Evolutionary conservation across 2,888 invertebrate genomes (phyloP).

Genomic region (Cybosia mesomella): DNA sequence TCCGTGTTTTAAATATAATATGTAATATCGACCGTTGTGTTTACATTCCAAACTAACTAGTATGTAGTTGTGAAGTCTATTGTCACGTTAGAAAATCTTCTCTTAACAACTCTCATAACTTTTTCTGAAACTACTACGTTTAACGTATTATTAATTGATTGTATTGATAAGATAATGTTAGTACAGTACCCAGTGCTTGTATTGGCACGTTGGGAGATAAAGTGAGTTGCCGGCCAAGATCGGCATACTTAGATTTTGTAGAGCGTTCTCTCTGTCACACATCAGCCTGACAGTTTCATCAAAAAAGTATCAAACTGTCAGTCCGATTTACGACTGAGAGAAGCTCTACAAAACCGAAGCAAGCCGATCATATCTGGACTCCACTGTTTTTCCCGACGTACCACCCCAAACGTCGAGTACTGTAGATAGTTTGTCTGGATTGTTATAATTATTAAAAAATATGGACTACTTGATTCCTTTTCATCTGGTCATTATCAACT

Average conservation of each 20-base stretch:
- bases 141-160: constrained; percentile 39
- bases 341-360: too few relatives aligned
- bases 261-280: too few relatives aligned
- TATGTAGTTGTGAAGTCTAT: constrained; percentile 32
- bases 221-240: too few relatives aligned
- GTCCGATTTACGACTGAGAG: too few relatives aligned
- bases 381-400: too few relatives aligned
- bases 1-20: constrained; percentile 33
- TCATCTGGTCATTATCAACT: constrained; percentile 26
- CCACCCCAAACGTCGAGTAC: too few relatives aligned
- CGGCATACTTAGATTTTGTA: too few relatives aligned
- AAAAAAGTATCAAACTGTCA: too few relatives aligned
- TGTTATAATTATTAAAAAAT: constrained; percentile 18
- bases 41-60: constrained; percentile 55
- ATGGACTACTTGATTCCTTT: constrained; percentile 6
- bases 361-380: too few relatives aligned
- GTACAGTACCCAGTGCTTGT: too few relatives aligned
- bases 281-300: too few relatives aligned
- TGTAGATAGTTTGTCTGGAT: constrained; percentile 35
- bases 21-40: constrained; percentile 38
- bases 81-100: constrained; percentile 24
- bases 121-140: constrained; percentile 37
- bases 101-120: constrained; percentile 31
- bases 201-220: too few relatives aligned
- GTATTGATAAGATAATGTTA: constrained; percentile 33